These are phyloP conservation scores for Benitochromis conjunctus DNA, from an alignment of 2,113 vertebrate genomes.

Conservation along the genomic window DNA sequence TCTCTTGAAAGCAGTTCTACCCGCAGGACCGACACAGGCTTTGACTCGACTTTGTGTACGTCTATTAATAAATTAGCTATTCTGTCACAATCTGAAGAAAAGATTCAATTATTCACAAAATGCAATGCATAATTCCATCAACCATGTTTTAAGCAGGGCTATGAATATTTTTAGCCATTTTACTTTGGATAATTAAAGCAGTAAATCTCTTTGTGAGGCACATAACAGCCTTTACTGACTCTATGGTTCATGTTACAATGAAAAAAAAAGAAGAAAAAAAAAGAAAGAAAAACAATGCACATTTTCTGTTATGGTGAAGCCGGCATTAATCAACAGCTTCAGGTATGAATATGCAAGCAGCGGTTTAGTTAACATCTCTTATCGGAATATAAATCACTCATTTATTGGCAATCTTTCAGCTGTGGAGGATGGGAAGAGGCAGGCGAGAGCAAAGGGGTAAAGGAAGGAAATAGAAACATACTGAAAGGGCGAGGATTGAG, in stretches of 20 bases:
- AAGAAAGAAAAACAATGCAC: conserved; percentile 57
- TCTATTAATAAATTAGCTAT: conserved; percentile 81
- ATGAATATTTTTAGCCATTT: conserved; percentile 75
- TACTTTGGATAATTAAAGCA: conserved; percentile 77
- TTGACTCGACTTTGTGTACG: conserved; percentile 75
- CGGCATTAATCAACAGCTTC: conserved; percentile 62
- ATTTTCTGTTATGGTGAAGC: conserved; percentile 58
- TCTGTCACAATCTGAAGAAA: conserved; percentile 78
- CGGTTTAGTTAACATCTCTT: conserved; percentile 68
- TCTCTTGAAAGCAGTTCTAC: conserved; percentile 75
- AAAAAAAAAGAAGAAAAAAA: conserved; percentile 40
- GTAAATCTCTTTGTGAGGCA: conserved; percentile 73
- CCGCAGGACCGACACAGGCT: conserved; percentile 70
- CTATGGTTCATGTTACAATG: conserved; percentile 49
- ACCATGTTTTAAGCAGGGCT: conserved; percentile 72
- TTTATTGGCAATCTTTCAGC: conserved; percentile 69
- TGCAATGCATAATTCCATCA: conserved; percentile 76
- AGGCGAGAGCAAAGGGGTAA: conserved; percentile 17
- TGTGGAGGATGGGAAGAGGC: conserved; percentile 34
- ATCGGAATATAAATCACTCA: conserved; percentile 71
- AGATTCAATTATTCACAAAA: conserved; percentile 79
- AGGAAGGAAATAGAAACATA: conserved; percentile 45
- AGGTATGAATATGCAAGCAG: conserved; percentile 70
- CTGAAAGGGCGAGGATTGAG: conserved; percentile 51
- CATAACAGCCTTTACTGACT: conserved; percentile 55